Evolutionary conservation across 2,888 invertebrate genomes (phyloP).

Genomic region (Brassicogethes aeneus): DNA sequence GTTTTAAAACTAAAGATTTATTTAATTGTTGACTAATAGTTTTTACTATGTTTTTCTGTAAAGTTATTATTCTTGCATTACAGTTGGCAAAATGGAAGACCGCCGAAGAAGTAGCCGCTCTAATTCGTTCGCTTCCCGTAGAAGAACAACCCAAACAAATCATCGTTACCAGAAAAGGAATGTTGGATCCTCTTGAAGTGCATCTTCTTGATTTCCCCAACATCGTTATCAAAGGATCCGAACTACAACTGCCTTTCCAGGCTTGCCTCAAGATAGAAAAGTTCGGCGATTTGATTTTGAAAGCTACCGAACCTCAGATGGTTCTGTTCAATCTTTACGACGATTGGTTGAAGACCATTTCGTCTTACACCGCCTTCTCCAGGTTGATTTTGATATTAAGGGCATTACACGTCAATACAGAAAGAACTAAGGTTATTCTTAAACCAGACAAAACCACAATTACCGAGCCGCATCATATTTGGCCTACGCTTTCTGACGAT

Average conservation of each 20-base stretch:
- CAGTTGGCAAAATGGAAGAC: conserved; percentile 99
- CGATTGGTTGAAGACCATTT: conserved; percentile 99
- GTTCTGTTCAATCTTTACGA: conserved; percentile 98
- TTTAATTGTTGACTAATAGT: neutral
- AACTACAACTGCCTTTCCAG: conserved; percentile 97
- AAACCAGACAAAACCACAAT: conserved; percentile 99
- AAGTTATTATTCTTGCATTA: conserved; percentile 7
- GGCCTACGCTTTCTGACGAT: conserved; percentile 95
- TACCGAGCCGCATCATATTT: conserved; percentile 98
- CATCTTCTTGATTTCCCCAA: conserved; percentile 99
- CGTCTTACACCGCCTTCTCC: conserved; percentile 98
- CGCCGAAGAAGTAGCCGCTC: conserved; percentile 98
- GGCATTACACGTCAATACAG: conserved; percentile 97
- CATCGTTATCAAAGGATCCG: conserved; percentile 99
- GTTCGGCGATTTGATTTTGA: conserved; percentile 96
- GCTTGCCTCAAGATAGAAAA: conserved; percentile 98
- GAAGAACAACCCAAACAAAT: conserved; percentile 99
- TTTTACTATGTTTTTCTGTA: neutral
- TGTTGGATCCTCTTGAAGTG: conserved; percentile 99
- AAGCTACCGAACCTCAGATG: conserved; percentile 99
- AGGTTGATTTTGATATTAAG: conserved; percentile 92
- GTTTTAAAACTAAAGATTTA: neutral
- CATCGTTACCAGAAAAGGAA: conserved; percentile 98
- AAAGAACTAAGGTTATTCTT: conserved; percentile 94
- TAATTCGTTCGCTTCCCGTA: conserved; percentile 96